Conservation (phyloP, 1,140 invertebrate species). For the Amphibalanus amphitrite region DNA sequence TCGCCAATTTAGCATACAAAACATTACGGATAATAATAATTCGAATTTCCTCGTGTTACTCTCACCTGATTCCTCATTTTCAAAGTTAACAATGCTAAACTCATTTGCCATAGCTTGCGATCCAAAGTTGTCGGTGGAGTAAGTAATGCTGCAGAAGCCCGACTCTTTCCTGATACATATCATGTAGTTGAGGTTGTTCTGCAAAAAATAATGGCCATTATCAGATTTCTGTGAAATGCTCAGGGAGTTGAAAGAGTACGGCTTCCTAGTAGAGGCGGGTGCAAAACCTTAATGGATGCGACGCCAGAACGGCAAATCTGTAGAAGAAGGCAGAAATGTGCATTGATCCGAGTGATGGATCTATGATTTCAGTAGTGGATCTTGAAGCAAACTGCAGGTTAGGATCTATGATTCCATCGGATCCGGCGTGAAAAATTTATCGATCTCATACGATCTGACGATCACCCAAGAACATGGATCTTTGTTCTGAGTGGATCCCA, state of each 20-base stretch:
- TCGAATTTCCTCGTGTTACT: too few species aligned
- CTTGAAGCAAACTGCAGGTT: too few species aligned
- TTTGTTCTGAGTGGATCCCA: too few species aligned
- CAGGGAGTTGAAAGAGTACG: not conserved
- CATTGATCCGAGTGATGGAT: too few species aligned
- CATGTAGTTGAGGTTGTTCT: conserved; percentile 63
- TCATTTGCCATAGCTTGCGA: not conserved
- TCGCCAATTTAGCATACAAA: too few species aligned
- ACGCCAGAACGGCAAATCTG: not conserved
- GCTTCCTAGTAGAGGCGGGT: not conserved
- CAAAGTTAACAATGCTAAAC: not conserved
- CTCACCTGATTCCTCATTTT: not conserved
- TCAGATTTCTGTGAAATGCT: not conserved
- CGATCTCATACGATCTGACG: too few species aligned
- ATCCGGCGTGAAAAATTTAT: too few species aligned
- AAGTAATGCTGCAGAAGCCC: conserved; percentile 44
- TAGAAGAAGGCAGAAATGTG: too few species aligned
- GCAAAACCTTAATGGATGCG: not conserved
- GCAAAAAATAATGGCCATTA: conserved; percentile 27
- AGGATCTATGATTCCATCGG: too few species aligned
- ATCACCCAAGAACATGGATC: too few species aligned
- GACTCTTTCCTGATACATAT: conserved; percentile 46
- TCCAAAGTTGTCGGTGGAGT: conserved; percentile 19
- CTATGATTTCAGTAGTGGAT: too few species aligned
- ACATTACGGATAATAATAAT: too few species aligned